These are phyloP conservation scores for Meloidogyne hapla DNA, from an alignment of 1,140 invertebrate genomes.

Conservation along the genomic window DNA sequence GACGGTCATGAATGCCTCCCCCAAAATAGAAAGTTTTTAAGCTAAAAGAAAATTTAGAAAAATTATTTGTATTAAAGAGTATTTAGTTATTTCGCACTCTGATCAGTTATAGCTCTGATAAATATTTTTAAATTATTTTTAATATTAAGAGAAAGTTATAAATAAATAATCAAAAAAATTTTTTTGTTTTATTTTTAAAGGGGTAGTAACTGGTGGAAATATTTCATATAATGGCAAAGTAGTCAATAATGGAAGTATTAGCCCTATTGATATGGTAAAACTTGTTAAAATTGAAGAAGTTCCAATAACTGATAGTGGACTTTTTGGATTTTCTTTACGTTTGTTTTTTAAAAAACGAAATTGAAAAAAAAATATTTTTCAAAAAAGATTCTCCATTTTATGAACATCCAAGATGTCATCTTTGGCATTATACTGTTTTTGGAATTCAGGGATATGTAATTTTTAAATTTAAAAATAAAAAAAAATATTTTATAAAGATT, in stretches of 20 bases:
- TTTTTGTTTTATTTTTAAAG: not conserved
- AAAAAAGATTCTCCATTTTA: slow-evolving; percentile 10
- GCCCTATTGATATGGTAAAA: not conserved
- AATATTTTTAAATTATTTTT: too few relatives aligned
- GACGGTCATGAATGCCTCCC: too few relatives aligned
- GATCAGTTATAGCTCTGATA: too few relatives aligned
- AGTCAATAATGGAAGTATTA: not conserved
- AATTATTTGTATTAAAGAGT: too few relatives aligned
- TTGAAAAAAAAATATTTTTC: not conserved
- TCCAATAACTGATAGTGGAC: not conserved
- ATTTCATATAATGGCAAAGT: slow-evolving; percentile 32
- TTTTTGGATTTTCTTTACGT: slow-evolving; percentile 18
- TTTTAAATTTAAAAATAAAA: not conserved
- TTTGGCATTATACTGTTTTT: slow-evolving; percentile 43
- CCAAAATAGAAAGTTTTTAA: not conserved
- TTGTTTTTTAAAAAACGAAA: not conserved
- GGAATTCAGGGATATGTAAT: slow-evolving; percentile 32
- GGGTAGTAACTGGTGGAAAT: slow-evolving; percentile 41
- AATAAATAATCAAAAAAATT: too few relatives aligned
- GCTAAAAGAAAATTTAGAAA: not conserved
- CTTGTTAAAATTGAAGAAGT: not conserved
- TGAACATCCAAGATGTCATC: slow-evolving; percentile 28
- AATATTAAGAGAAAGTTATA: too few relatives aligned
- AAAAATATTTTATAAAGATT: slow-evolving; percentile 36
- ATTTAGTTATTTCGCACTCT: too few relatives aligned